Evolutionary conservation across 2,797 vertebrate genomes (phyloP).

Genomic region (Atherinosoma microstoma): DNA sequence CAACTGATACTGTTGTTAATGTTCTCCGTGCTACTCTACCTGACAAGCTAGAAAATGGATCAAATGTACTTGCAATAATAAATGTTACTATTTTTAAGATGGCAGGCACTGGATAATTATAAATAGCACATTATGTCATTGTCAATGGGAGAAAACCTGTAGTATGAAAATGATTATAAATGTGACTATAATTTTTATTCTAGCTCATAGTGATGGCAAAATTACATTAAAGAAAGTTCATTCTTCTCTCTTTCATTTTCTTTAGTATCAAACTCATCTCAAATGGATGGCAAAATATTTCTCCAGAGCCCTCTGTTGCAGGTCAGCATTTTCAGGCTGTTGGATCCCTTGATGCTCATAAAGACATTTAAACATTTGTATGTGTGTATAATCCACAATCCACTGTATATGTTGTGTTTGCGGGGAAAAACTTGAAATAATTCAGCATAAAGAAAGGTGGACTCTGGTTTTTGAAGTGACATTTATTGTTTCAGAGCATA

Average conservation of each 20-base stretch:
- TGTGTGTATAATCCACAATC: conserved; percentile 7
- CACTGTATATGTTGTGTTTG: neutral
- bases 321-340: neutral
- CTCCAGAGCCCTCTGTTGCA: neutral
- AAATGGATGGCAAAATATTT: conserved; percentile 1
- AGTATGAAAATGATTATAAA: neutral
- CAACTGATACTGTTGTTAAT: neutral
- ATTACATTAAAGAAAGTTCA: neutral
- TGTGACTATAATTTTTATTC: neutral
- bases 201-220: neutral
- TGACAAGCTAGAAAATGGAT: neutral
- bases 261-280: neutral
- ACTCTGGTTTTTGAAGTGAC: conserved; percentile 22
- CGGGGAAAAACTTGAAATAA: conserved; percentile 9
- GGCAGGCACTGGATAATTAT: neutral
- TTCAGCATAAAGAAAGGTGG: conserved; percentile 38
- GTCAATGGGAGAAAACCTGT: neutral
- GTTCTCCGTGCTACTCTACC: neutral
- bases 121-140: neutral
- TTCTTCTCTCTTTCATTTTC: neutral
- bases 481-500: conserved; percentile 47
- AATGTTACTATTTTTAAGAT: neutral
- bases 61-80: neutral
- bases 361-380: neutral
- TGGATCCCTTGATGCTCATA: neutral